Evolutionary conservation across 2,888 invertebrate genomes (phyloP).

Genomic region (Abrostola tripartita): DNA sequence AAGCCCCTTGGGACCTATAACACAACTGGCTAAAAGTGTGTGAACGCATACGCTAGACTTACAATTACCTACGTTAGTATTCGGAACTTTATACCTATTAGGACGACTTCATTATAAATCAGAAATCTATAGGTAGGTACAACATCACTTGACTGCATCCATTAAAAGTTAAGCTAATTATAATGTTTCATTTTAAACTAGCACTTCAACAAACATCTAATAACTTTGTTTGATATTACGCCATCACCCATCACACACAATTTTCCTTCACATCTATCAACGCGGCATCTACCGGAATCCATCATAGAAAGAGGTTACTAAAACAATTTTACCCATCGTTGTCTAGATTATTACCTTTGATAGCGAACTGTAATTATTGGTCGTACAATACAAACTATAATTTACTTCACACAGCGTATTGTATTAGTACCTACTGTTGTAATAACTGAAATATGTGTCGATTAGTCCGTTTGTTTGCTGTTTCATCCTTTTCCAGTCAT

Average conservation of each 20-base stretch:
- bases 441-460: slow-evolving; percentile 25
- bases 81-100: no score
- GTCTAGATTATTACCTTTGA: slow-evolving; percentile 64
- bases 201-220: slow-evolving; percentile 28
- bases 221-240: slow-evolving; percentile 14
- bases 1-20: no score
- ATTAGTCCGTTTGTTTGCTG: slow-evolving; percentile 28
- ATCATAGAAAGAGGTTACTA: slow-evolving; percentile 51
- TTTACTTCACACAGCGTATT: slow-evolving; percentile 62
- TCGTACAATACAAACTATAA: slow-evolving; percentile 67
- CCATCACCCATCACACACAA: slow-evolving; percentile 9
- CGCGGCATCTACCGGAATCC: slow-evolving; percentile 31
- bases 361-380: slow-evolving; percentile 68
- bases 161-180: no score
- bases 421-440: slow-evolving; percentile 31
- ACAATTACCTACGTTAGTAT: no score
- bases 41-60: no score
- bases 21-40: no score
- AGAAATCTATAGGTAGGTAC: no score
- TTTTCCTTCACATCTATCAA: slow-evolving; percentile 38
- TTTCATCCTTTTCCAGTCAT: slow-evolving; percentile 4
- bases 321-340: slow-evolving; percentile 64
- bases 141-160: no score
- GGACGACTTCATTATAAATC: no score
- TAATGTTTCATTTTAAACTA: no score